Percentiles rank a stretch among this genome's conserved stretches.
Evolutionary conservation across 2,888 invertebrate species (phyloP).

Genomic region (Xestia sexstrigata): DNA sequence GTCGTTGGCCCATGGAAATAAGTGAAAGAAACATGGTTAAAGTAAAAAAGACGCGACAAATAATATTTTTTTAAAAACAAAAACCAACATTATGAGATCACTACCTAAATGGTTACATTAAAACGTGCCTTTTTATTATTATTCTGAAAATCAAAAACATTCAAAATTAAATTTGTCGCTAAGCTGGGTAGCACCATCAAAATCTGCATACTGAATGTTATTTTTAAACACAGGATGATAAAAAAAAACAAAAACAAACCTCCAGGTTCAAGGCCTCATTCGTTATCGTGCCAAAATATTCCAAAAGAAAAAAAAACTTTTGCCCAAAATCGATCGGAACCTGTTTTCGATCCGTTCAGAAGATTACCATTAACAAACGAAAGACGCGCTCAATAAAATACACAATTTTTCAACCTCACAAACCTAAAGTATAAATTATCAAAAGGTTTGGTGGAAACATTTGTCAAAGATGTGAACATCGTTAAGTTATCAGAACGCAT

Average conservation of each 20-base stretch:
- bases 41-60: neutral
- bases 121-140: neutral
- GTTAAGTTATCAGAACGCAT: conserved; percentile 50
- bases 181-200: conserved; percentile 17
- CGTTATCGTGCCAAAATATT: conserved; percentile 54
- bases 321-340: conserved; percentile 58
- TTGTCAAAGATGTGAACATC: conserved; percentile 51
- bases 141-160: neutral
- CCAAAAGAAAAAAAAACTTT: conserved; percentile 50
- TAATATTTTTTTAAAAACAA: neutral
- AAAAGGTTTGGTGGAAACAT: conserved; percentile 42
- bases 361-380: conserved; percentile 68
- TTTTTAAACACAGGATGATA: conserved; percentile 42
- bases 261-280: conserved; percentile 65
- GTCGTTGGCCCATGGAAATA: neutral
- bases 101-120: neutral
- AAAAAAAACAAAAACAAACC: conserved; percentile 34
- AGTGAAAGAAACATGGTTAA: neutral
- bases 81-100: neutral
- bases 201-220: conserved; percentile 23
- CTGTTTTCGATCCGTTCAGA: conserved; percentile 60
- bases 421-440: conserved; percentile 63
- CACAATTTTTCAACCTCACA: conserved; percentile 72
- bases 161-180: conserved; percentile 9
- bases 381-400: conserved; percentile 69